These are phyloP conservation scores for Oxystoma pomonae DNA, from an alignment of 2,888 invertebrate genomes.

Conservation along the genomic window DNA sequence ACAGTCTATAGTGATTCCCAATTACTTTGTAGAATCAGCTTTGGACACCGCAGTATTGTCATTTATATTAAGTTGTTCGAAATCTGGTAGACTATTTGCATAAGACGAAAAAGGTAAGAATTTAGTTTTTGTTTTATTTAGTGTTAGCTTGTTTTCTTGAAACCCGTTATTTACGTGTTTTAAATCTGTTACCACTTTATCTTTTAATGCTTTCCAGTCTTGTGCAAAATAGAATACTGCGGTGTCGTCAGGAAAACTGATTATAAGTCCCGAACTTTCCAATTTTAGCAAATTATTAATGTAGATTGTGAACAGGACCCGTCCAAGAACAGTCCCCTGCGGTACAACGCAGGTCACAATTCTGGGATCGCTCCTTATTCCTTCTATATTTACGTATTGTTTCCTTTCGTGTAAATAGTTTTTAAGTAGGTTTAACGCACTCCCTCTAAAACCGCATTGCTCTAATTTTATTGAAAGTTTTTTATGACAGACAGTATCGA, in stretches of 20 bases:
- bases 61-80: slow-evolving; percentile 1
- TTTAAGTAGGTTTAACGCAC: no score
- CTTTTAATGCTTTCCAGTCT: background rate
- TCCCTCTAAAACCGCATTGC: no score
- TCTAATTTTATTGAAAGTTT: no score
- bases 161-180: background rate
- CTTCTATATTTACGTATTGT: no score
- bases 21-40: slow-evolving; percentile 1
- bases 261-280: background rate
- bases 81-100: background rate
- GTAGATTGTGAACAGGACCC: background rate
- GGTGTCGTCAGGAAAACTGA: background rate
- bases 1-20: background rate
- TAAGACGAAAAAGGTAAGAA: background rate
- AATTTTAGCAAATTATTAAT: background rate
- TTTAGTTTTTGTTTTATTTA: background rate
- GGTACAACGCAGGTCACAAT: no score
- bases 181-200: background rate
- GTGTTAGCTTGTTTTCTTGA: background rate
- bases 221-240: background rate
- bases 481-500: no score
- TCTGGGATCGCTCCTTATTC: no score
- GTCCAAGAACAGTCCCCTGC: background rate
- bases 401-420: no score
- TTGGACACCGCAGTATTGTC: background rate